A percentile compares a stretch with the other conserved stretches of the same genome.
These are phyloP conservation scores for Cyanocitta stelleri DNA, from an alignment of 2,113 vertebrate genomes.

Conservation along the genomic window DNA sequence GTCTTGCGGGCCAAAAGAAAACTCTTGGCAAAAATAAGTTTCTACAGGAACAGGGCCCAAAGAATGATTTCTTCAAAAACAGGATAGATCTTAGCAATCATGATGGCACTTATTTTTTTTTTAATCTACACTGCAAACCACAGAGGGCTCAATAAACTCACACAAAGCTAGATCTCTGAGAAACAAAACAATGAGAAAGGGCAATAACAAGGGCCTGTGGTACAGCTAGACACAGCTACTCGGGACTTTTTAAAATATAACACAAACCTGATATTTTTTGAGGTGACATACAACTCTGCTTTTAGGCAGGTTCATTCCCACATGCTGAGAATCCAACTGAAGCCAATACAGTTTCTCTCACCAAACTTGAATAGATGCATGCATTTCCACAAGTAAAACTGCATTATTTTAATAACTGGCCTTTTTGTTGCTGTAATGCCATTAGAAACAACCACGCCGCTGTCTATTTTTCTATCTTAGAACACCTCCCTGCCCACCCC, in stretches of 20 bases:
- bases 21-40: slow-evolving; percentile 52
- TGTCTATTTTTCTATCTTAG: neutral
- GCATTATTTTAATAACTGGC: neutral
- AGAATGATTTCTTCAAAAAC: slow-evolving; percentile 57
- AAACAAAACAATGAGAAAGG: neutral
- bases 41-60: slow-evolving; percentile 33
- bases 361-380: neutral
- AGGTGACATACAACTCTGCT: neutral
- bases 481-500: neutral
- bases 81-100: slow-evolving; percentile 1
- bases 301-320: neutral
- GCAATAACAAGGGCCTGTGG: neutral
- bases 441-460: neutral
- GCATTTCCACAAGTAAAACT: neutral
- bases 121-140: neutral
- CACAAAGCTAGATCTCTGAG: neutral
- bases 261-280: neutral
- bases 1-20: slow-evolving; percentile 20
- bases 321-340: neutral
- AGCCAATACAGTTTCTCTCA: neutral
- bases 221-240: neutral
- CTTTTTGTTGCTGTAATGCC: neutral
- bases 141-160: neutral
- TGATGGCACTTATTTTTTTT: neutral
- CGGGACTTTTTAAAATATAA: neutral